Evolutionary conservation across 2,888 invertebrate species (phyloP), one percentile per base, ranked within the genome.

Genomic region (Mechanitis messenoides): DNA sequence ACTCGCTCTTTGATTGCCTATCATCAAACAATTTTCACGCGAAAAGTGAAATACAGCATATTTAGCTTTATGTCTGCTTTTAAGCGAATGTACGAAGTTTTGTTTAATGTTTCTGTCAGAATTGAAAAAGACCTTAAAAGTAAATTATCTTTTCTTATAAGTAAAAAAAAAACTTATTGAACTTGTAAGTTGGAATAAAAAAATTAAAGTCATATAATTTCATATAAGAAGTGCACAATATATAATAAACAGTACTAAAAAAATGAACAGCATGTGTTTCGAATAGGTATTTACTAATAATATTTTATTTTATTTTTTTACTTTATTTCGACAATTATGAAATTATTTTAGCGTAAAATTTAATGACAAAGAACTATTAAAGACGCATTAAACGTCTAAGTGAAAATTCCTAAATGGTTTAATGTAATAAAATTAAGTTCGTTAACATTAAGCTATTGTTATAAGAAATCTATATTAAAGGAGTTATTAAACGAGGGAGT

Each of bases 11-110:
- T 64, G 66, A 68, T 68, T 69, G 63, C 67, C 63, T 62, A 66
- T 66, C 69, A 69, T 66, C 64, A 65, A 69, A 68, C 66, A 67
- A 64, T 66, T 68, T 69, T 66, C 62, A 62, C 60, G 58, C 56
- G 58, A 63, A 57, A 55, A 55, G 35, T 56, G 47, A 68, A 60
- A 59, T 53, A 46, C 45, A 61, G 35, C 47, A 35, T 63, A 62
- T 62, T 57, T 12, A 46, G 57, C n/a, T 45, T 46, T 45, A 53
- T 45, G 46, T 38, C 45, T 31, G 45, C 50, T 50, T 50, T 31
- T 50, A 50, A 50, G 50, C 9, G 31, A 50, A 31, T 50, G 50
- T 31, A 50, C 50, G 50, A 50, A 50, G 31, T 50, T 50, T 50
- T 50, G 11, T 31, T 31, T 31, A 31, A 50, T 31, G 50, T 50